Percentiles rank a stretch among this genome's conserved stretches.
Conservation (phyloP, 2,113 vertebrate genomes). For the Pteruthius melanotis region DNA sequence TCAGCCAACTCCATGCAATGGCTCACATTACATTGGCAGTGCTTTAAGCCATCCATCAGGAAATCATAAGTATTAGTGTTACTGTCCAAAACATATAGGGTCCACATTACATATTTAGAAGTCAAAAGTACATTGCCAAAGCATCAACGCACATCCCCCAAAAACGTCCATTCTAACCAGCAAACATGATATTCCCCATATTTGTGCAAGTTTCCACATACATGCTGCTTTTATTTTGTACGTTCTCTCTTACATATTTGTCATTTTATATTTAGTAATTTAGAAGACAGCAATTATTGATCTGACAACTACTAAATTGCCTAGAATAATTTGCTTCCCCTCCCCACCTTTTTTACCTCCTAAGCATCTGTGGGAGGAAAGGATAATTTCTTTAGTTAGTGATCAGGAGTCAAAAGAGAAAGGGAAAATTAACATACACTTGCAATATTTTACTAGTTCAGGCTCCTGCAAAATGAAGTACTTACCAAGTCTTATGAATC, state of each 20-base stretch:
- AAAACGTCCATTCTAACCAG: background rate
- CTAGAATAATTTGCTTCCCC: background rate
- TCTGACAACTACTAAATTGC: background rate
- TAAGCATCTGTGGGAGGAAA: background rate
- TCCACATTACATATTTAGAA: background rate
- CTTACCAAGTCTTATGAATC: background rate
- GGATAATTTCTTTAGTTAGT: background rate
- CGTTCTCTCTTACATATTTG: background rate
- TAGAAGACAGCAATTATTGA: background rate
- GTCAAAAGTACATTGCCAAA: background rate
- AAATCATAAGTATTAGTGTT: background rate
- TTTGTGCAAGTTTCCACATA: background rate
- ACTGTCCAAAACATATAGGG: background rate
- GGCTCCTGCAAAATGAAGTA: background rate
- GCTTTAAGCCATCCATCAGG: background rate
- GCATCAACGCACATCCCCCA: rapidly evolving
- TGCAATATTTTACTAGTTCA: background rate
- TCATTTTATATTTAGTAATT: background rate
- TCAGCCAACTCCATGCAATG: background rate
- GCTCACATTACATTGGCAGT: background rate
- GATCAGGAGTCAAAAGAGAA: background rate
- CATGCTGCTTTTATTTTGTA: background rate
- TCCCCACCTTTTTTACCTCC: background rate
- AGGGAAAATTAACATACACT: background rate
- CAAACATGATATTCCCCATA: background rate